Evolutionary conservation across 2,888 invertebrate genomes (phyloP), one percentile per base, ranked within the genome.

Genomic region (Tenthredo scrophulariae): DNA sequence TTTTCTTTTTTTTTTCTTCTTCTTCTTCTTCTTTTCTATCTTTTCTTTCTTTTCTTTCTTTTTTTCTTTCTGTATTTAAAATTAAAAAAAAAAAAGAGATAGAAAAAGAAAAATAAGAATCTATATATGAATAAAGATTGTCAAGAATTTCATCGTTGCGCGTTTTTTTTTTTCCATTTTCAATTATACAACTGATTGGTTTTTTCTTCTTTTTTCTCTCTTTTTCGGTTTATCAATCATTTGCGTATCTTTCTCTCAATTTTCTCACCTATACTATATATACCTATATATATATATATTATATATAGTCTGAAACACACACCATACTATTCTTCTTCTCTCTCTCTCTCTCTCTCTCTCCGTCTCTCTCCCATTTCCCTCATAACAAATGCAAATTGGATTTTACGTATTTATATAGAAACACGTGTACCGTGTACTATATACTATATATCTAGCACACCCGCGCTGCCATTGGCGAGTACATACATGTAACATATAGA

Each of bases 361-460:
- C 50, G 65, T 29, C 50, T 74, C 10, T 43, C 22, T 46, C 70
- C 4, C 22, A 22, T 85, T 58, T 70, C 80, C 40, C 65, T 84
- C 6, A 84, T 67, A 58, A 85, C 70, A 46, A 72, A 85, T 87
- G 88, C 85, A 89, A 89, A 89, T 88, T 87, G 86, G 86, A 88
- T 88, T 88, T 88, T 87, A 86, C 86, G 86, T 87, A 88, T 88
- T 88, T 88, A 87, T 86, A 83, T 46, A 85, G 72, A 43, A 37
- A 29, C 46, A 22, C 74, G 74, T 37, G 15, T 18, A 37, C 70
- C 9, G 6, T 37, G 7, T 37, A 37, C 37, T 37, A 37, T 37
- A 37, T 37, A 70, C 37, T 13, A 65, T 26, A 50, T 50, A 54
- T n/a, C 6, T 54, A 54, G n/a, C 7, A 33, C 70, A 18, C 15